phyloP scores from a whole-genome alignment of 2,113 vertebrate genomes.

The Fukomys damarensis region DNA sequence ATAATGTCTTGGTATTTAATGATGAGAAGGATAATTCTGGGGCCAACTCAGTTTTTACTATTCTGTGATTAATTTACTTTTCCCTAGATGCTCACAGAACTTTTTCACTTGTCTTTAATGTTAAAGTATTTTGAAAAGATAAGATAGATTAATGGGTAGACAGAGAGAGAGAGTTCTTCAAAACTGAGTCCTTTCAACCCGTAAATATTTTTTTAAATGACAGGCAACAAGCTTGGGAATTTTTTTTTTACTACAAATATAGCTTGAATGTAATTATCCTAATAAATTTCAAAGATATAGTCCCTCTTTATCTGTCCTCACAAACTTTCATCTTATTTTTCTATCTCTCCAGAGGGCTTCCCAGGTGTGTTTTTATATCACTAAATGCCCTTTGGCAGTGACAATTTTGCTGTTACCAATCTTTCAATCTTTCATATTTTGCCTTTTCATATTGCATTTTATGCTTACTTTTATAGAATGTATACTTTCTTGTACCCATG shows the following conservation, averaged over 20 bases:
- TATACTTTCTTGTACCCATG: not conserved
- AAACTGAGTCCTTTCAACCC: not conserved
- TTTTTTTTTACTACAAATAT: not conserved
- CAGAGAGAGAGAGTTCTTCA: not conserved
- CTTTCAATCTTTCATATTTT: not conserved
- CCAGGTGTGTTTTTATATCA: not conserved
- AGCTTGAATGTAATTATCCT: constrained; percentile 27
- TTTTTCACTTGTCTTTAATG: not conserved
- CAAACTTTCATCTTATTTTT: not conserved
- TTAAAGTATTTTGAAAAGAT: not conserved
- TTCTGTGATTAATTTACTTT: constrained; percentile 12
- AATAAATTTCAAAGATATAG: not conserved
- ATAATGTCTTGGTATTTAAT: not conserved
- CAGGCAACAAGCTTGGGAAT: not conserved
- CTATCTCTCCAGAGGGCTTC: not conserved
- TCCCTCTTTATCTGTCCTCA: not conserved
- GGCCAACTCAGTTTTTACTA: not conserved
- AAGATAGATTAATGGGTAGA: not conserved
- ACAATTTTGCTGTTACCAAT: not conserved
- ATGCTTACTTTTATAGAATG: not conserved
- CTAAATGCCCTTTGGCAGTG: not conserved
- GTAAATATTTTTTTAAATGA: not conserved
- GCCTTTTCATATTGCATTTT: not conserved
- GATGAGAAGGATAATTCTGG: not conserved
- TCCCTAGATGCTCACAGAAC: not conserved